phyloP scores from a whole-genome alignment of 2,113 vertebrate genomes.

The Aegypius monachus region DNA sequence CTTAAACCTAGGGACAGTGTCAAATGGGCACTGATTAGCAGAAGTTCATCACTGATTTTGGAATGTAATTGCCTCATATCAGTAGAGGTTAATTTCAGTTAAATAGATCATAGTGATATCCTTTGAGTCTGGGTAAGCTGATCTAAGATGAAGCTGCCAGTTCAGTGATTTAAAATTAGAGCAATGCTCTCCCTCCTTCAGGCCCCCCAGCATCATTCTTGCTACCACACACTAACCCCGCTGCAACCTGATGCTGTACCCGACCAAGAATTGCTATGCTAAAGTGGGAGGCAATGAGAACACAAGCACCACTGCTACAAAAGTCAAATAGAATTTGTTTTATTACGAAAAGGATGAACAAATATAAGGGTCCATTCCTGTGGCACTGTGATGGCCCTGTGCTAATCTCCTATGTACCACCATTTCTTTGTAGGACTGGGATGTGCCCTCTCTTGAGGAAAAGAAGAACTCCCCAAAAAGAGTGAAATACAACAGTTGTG shows the following conservation, averaged over 20 bases:
- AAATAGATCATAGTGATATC: conserved; percentile 12
- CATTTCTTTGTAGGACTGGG: background rate
- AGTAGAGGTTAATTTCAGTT: conserved; percentile 11
- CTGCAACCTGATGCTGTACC: conserved; percentile 45
- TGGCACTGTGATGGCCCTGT: rapidly evolving
- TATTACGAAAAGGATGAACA: background rate
- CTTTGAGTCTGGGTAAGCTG: conserved; percentile 21
- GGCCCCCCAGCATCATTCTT: conserved; percentile 6
- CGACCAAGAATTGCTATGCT: background rate
- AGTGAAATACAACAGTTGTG: background rate
- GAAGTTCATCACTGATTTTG: background rate
- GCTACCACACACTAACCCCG: conserved; percentile 13
- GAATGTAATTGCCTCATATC: background rate
- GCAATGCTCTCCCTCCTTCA: conserved; percentile 19
- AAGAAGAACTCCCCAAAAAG: background rate
- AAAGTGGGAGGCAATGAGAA: conserved; percentile 42
- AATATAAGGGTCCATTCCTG: background rate
- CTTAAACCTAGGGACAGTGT: background rate
- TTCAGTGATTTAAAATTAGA: conserved; percentile 39
- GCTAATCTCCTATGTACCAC: background rate
- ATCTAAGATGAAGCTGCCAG: conserved; percentile 4
- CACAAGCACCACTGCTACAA: background rate
- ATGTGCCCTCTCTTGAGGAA: background rate
- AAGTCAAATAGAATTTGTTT: background rate
- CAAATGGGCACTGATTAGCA: background rate